Evolutionary conservation across 2,797 vertebrate species (phyloP).

Genomic region (Potorous gilbertii): DNA sequence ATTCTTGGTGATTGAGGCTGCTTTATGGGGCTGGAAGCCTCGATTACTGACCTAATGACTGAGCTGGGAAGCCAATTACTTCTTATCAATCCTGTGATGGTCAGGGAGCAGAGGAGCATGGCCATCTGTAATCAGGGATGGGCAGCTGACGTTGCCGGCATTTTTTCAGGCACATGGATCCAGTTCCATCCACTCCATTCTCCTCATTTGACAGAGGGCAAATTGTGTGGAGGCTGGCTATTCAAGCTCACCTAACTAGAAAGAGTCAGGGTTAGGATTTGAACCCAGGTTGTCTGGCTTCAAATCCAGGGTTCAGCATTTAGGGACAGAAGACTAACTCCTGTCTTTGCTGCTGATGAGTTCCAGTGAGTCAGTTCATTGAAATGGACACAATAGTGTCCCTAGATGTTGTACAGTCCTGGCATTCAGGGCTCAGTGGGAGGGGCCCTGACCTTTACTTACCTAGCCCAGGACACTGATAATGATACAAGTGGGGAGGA

Average conservation of each 20-base stretch:
- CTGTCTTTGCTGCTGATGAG: too few species aligned
- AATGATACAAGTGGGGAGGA: neutral
- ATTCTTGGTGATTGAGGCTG: neutral
- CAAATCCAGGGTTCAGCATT: neutral
- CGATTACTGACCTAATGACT: neutral
- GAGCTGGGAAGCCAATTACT: neutral
- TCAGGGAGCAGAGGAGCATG: neutral
- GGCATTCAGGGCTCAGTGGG: neutral
- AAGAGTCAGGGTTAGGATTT: neutral
- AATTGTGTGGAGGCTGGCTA: neutral
- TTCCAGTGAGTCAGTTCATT: neutral
- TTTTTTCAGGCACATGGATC: neutral
- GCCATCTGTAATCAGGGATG: neutral
- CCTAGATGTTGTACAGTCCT: neutral
- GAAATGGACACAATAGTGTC: neutral
- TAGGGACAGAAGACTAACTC: too few species aligned
- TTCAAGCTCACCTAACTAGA: neutral
- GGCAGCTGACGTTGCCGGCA: rapidly evolving
- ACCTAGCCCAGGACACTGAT: neutral
- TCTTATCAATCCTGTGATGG: neutral
- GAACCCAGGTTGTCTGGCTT: neutral
- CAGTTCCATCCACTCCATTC: neutral
- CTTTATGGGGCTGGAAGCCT: neutral
- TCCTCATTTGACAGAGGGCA: neutral
- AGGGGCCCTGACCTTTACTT: neutral